These are phyloP conservation scores for Drosophila formosana DNA, from an alignment of 2,888 invertebrate species.

Conservation along the genomic window DNA sequence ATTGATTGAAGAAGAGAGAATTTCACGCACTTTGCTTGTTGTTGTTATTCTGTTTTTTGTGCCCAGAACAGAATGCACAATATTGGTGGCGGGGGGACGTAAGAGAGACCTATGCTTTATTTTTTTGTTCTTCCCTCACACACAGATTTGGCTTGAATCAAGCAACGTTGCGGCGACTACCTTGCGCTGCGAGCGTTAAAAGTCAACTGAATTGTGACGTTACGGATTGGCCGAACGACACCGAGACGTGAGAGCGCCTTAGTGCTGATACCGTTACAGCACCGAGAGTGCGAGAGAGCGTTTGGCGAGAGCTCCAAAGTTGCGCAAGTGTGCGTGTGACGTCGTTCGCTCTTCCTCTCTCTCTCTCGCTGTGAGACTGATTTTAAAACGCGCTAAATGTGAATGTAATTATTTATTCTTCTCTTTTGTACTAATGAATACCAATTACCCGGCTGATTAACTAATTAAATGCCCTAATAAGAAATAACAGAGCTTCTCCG, in stretches of 20 bases:
- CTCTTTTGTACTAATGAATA: slow-evolving; percentile 20
- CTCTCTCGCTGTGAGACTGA: background rate
- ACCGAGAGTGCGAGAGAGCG: slow-evolving; percentile 17
- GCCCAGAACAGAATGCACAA: slow-evolving; percentile 32
- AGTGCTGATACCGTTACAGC: slow-evolving; percentile 66
- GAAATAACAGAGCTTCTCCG: slow-evolving; percentile 4
- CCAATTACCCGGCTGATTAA: slow-evolving; percentile 55
- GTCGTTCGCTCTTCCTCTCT: slow-evolving; percentile 17
- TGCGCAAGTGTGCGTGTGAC: slow-evolving; percentile 43
- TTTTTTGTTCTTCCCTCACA: slow-evolving; percentile 6
- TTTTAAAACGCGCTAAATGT: slow-evolving; percentile 10
- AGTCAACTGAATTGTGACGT: slow-evolving; percentile 60
- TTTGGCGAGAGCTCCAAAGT: slow-evolving; percentile 41
- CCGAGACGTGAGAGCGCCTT: slow-evolving; percentile 51
- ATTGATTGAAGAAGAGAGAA: slow-evolving; percentile 39
- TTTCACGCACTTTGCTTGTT: slow-evolving; percentile 19
- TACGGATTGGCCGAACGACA: slow-evolving; percentile 34
- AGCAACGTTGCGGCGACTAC: slow-evolving; percentile 55
- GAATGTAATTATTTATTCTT: slow-evolving; percentile 44
- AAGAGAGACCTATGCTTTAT: slow-evolving; percentile 5
- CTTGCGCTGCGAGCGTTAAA: slow-evolving; percentile 65
- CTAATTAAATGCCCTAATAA: slow-evolving; percentile 12
- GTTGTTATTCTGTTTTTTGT: slow-evolving; percentile 18
- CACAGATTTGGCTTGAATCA: slow-evolving; percentile 20
- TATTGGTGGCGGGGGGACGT: slow-evolving; percentile 1